phyloP scores from a whole-genome alignment of 2,888 invertebrate species.

The Hanleya hanleyi region DNA sequence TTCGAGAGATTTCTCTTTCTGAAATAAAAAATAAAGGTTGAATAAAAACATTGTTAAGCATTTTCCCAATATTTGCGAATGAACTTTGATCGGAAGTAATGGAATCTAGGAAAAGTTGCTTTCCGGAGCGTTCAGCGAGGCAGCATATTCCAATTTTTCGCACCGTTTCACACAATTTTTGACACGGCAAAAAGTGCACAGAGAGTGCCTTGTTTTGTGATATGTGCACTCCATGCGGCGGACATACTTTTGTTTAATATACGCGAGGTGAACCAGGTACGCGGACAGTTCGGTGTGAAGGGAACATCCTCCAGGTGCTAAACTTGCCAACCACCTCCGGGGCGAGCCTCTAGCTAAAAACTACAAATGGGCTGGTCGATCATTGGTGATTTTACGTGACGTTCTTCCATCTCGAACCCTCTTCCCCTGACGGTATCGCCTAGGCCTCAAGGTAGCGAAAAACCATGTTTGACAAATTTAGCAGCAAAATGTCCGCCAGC shows the following conservation, averaged over 20 bases:
- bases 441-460: background rate
- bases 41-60: too few species aligned
- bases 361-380: background rate
- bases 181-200: background rate
- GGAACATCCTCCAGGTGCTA: background rate
- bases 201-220: background rate
- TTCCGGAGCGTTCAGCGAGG: too few species aligned
- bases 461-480: background rate
- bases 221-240: background rate
- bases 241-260: background rate
- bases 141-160: too few species aligned
- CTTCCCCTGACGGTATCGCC: background rate
- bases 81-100: too few species aligned
- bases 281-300: background rate
- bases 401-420: background rate
- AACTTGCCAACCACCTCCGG: background rate
- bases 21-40: too few species aligned
- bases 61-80: too few species aligned
- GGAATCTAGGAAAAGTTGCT: too few species aligned
- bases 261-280: background rate
- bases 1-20: too few species aligned
- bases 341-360: background rate
- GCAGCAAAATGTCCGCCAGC: constrained; percentile 5
- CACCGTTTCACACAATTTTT: background rate
- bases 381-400: background rate